These are phyloP conservation scores for Phataginus tetradactyla DNA, from an alignment of 2,797 vertebrate species.

Conservation along the genomic window DNA sequence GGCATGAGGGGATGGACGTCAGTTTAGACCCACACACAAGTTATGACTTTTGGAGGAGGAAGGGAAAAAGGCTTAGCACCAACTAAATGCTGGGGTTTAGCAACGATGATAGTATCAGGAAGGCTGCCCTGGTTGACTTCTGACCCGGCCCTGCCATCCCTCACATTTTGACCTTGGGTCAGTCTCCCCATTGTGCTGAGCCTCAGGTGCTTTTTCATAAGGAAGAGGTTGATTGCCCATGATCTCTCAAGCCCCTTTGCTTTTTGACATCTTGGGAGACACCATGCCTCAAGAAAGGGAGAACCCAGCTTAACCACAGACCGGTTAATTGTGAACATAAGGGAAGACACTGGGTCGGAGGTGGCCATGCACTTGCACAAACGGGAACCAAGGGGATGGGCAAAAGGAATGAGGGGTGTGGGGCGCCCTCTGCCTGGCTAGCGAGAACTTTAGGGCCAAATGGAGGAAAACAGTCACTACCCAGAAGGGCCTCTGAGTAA, in stretches of 20 bases:
- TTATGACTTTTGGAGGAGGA: not conserved
- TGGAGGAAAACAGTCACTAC: not conserved
- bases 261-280: not conserved
- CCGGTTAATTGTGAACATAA: not conserved
- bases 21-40: not conserved
- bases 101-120: not conserved
- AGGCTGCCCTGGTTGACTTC: not conserved
- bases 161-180: not conserved
- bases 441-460: not conserved
- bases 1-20: not conserved
- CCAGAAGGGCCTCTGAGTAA: not conserved
- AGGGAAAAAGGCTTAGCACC: not conserved
- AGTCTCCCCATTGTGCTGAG: not conserved
- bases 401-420: not conserved
- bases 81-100: not conserved
- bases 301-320: not conserved
- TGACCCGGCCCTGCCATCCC: too few relatives aligned
- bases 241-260: not conserved
- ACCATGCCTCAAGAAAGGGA: not conserved
- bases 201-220: not conserved
- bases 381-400: not conserved
- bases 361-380: not conserved
- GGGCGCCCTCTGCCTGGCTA: not conserved
- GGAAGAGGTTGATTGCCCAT: not conserved
- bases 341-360: not conserved